Percentiles rank a stretch among this genome's conserved stretches.
Conservation (phyloP, 1,140 invertebrate genomes). For the Ganaspis sp. region DNA sequence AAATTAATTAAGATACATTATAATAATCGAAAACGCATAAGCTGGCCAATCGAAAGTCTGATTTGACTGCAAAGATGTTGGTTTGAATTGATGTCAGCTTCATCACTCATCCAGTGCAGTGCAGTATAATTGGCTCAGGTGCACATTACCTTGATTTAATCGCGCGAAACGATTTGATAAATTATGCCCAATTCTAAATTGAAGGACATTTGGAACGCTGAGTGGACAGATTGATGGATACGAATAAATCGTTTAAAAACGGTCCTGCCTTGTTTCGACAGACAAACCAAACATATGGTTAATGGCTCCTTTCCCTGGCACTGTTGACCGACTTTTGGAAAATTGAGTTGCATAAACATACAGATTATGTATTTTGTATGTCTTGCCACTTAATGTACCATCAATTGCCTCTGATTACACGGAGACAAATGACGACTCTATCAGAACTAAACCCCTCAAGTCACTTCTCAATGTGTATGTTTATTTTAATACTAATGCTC, state of each 20-base stretch:
- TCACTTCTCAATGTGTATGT: slow-evolving; percentile 35
- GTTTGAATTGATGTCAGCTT: background rate
- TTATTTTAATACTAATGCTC: slow-evolving; percentile 41
- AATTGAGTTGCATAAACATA: background rate
- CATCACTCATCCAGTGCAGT: background rate
- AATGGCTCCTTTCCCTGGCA: slow-evolving; percentile 25
- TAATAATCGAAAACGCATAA: background rate
- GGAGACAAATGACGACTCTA: slow-evolving; percentile 64
- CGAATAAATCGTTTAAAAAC: background rate
- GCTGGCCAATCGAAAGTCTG: background rate
- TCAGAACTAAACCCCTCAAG: slow-evolving; percentile 53
- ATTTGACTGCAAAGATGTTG: background rate
- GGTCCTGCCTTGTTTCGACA: background rate
- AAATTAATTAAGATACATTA: no score
- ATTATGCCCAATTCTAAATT: background rate
- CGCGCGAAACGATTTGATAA: background rate
- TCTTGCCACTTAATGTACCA: slow-evolving; percentile 24
- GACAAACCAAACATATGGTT: slow-evolving; percentile 3
- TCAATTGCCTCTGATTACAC: slow-evolving; percentile 64
- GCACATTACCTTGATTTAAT: background rate
- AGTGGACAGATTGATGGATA: background rate
- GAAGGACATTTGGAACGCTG: background rate
- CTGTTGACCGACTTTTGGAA: slow-evolving; percentile 34
- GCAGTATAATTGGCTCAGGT: background rate
- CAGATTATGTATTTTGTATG: background rate